Conservation (phyloP, 2,797 vertebrate species). For the Tarsius wallacei region DNA sequence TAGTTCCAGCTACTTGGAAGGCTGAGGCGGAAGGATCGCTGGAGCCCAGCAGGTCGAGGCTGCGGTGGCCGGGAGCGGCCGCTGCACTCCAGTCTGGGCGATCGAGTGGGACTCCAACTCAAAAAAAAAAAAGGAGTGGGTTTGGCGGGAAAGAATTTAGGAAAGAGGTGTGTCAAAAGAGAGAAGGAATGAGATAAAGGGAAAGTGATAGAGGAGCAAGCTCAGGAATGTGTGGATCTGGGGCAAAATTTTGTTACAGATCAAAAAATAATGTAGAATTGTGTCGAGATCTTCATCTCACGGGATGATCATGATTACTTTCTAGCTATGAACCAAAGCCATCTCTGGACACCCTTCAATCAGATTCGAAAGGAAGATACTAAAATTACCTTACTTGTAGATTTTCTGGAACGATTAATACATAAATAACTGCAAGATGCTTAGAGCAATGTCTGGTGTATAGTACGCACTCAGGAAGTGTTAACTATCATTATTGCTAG, state of each 20-base stretch:
- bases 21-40: too few species aligned
- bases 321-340: neutral
- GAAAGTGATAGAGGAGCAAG: neutral
- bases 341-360: neutral
- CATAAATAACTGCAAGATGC: neutral
- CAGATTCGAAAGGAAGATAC: neutral
- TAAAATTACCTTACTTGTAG: neutral
- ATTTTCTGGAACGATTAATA: neutral
- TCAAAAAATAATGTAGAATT: conserved; percentile 9
- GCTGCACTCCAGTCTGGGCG: too few species aligned
- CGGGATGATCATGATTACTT: neutral
- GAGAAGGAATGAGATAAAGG: neutral
- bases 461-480: neutral
- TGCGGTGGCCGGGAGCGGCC: too few species aligned
- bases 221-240: neutral
- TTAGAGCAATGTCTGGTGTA: neutral
- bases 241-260: neutral
- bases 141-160: neutral
- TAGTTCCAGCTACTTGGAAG: too few species aligned
- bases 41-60: too few species aligned
- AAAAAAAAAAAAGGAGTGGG: neutral
- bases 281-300: neutral
- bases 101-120: too few species aligned
- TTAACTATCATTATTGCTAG: neutral
- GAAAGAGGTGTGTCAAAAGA: neutral